Conservation (phyloP, 23 tunicate species). For the Phallusia fumigata region DNA sequence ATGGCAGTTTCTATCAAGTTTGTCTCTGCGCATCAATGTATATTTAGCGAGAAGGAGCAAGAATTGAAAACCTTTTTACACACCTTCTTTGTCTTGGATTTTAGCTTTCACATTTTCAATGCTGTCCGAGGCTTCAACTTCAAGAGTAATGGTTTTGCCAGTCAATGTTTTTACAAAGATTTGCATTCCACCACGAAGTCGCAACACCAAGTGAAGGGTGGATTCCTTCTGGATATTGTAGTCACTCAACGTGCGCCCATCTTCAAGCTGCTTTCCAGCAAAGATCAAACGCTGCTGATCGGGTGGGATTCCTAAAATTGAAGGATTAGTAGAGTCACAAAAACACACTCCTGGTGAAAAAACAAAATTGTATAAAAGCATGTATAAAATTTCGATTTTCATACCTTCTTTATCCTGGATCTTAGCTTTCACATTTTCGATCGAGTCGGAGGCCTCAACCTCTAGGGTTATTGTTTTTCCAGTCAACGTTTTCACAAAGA, state of each 20-base stretch:
- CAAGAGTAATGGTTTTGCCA: slow-evolving; percentile 88
- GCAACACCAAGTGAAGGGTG: slow-evolving; percentile 89
- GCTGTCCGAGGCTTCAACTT: slow-evolving; percentile 94
- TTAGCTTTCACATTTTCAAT: slow-evolving; percentile 89
- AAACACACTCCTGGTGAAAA: too few species aligned
- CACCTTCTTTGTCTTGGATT: slow-evolving; percentile 96
- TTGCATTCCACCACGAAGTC: slow-evolving; percentile 86
- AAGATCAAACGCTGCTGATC: slow-evolving; percentile 98
- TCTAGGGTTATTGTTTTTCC: slow-evolving; percentile 88
- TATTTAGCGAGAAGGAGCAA: too few species aligned
- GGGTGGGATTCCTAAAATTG: slow-evolving; percentile 96
- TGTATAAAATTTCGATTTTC: background rate
- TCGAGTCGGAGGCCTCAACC: slow-evolving; percentile 81
- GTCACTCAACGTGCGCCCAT: slow-evolving; percentile 98
- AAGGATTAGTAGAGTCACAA: too few species aligned
- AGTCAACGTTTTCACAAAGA: slow-evolving; percentile 34
- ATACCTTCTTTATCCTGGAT: slow-evolving; percentile 88
- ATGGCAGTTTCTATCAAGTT: background rate
- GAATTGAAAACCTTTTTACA: too few species aligned
- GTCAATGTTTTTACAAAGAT: slow-evolving; percentile 30
- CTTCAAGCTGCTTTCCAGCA: slow-evolving; percentile 99
- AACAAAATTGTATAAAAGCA: too few species aligned
- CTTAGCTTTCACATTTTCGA: slow-evolving; percentile 77
- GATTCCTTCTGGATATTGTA: slow-evolving; percentile 97
- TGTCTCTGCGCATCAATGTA: too few species aligned